Conservation (phyloP, 2,113 vertebrate genomes). For the Centropus unirufus region DNA sequence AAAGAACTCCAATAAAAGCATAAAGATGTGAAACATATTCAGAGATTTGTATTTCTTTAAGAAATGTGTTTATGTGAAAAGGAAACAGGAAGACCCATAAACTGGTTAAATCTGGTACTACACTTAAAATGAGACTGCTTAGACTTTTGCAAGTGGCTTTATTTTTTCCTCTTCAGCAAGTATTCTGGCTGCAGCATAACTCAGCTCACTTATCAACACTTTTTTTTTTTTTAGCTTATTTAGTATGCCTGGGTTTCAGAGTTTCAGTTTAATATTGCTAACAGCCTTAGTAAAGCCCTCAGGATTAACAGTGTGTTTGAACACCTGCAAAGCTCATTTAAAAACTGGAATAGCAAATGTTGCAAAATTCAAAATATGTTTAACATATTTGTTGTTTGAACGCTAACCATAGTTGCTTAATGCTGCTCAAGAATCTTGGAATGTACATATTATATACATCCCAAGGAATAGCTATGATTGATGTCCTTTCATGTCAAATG, state of each 20-base stretch:
- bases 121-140: constrained; percentile 43
- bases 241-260: constrained; percentile 50
- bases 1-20: not conserved
- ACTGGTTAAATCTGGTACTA: constrained; percentile 52
- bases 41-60: constrained; percentile 1
- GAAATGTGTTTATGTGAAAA: constrained; percentile 48
- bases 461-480: constrained; percentile 65
- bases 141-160: constrained; percentile 20
- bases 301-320: constrained; percentile 74
- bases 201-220: constrained; percentile 46
- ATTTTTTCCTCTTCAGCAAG: constrained; percentile 62
- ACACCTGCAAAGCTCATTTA: constrained; percentile 83
- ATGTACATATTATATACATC: constrained; percentile 67
- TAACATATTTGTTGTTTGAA: constrained; percentile 72
- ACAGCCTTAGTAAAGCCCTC: constrained; percentile 62
- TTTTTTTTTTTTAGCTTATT: constrained; percentile 47
- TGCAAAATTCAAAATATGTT: constrained; percentile 75
- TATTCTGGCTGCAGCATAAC: constrained; percentile 58
- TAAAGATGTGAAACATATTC: not conserved
- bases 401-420: constrained; percentile 74
- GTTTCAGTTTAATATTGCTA: constrained; percentile 71
- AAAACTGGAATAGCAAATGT: constrained; percentile 72
- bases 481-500: constrained; percentile 62
- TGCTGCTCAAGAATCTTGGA: constrained; percentile 54
- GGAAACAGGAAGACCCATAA: constrained; percentile 36